Conservation (phyloP, 92 coral and sea anemone species). For the Umimayanthus kanabou region DNA sequence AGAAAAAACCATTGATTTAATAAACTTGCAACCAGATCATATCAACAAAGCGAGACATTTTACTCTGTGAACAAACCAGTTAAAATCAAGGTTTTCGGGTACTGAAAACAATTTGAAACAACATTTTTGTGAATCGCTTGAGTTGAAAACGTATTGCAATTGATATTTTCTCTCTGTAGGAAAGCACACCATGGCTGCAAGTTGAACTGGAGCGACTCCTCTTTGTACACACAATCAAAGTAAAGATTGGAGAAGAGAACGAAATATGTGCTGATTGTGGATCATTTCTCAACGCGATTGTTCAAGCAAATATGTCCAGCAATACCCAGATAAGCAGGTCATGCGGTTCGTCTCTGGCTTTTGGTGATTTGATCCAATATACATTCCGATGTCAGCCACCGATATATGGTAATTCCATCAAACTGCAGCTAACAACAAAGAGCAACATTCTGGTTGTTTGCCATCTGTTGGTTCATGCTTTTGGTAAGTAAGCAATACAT, state of each 20-base stretch:
- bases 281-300: neutral
- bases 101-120: neutral
- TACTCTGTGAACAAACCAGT: too few species aligned
- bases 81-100: neutral
- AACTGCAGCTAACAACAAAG: neutral
- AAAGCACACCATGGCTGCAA: conserved; percentile 8
- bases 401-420: neutral
- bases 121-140: neutral
- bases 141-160: neutral
- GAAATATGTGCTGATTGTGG: conserved; percentile 5
- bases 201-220: neutral
- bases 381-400: conserved; percentile 5
- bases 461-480: conserved; percentile 3
- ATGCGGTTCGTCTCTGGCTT: neutral
- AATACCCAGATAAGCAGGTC: too few species aligned
- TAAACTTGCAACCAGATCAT: too few species aligned
- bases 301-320: neutral
- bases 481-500: neutral
- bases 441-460: neutral
- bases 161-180: neutral
- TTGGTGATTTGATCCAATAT: conserved; percentile 8
- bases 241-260: neutral
- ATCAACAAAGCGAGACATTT: too few species aligned
- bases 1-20: too few species aligned
- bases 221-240: conserved; percentile 13